Conservation (phyloP, 2,888 invertebrate species). For the Parapristionchus giblindavisi region DNA sequence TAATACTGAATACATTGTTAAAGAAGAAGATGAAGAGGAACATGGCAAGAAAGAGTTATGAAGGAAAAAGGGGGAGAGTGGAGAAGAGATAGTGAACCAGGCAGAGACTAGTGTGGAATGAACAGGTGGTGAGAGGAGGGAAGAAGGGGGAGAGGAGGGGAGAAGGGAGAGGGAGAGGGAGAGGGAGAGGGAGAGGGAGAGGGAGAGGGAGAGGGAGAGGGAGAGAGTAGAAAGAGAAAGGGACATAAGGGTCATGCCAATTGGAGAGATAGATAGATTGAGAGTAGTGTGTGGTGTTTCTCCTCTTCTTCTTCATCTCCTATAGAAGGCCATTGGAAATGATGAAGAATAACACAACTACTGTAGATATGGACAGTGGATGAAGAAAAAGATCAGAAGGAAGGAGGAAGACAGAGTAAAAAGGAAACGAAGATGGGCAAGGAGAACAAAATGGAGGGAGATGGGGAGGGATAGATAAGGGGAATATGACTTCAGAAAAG, state of each 20-base stretch:
- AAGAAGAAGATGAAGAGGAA: too few relatives aligned
- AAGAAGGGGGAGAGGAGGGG: not conserved
- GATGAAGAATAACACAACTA: slow-evolving; percentile 4
- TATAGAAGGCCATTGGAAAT: too few relatives aligned
- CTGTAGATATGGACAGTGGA: slow-evolving; percentile 2
- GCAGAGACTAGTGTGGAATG: too few relatives aligned
- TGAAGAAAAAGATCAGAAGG: slow-evolving; percentile 8
- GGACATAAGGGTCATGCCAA: slow-evolving; percentile 28
- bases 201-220: not conserved
- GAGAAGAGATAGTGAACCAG: too few relatives aligned
- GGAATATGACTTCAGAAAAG: not conserved
- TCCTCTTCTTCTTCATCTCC: too few relatives aligned
- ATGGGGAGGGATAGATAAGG: not conserved
- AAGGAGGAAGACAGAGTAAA: not conserved
- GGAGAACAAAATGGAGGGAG: slow-evolving; percentile 9
- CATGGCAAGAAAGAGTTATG: too few relatives aligned
- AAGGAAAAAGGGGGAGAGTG: too few relatives aligned
- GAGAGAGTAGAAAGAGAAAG: slow-evolving; percentile 2
- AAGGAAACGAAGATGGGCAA: slow-evolving; percentile 28
- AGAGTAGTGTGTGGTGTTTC: slow-evolving; percentile 9
- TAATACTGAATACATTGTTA: too few relatives aligned
- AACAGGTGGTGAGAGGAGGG: not conserved
- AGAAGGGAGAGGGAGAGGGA: not conserved
- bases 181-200: slow-evolving; percentile 17
- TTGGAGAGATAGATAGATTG: slow-evolving; percentile 12